These are phyloP conservation scores for Eremophila alpestris DNA, from an alignment of 2,797 vertebrate genomes.

Conservation along the genomic window DNA sequence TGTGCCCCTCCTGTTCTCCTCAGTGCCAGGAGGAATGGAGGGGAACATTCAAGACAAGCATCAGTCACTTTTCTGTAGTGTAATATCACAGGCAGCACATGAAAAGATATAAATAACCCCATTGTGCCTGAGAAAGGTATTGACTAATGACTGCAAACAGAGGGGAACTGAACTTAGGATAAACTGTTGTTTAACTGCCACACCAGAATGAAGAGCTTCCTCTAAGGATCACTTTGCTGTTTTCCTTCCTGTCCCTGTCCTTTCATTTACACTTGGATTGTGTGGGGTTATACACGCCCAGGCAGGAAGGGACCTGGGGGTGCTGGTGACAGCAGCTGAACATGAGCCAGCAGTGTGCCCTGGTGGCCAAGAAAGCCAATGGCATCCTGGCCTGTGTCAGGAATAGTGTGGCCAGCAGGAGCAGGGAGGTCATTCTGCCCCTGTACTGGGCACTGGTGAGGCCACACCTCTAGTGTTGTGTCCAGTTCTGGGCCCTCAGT, in stretches of 20 bases:
- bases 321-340: neutral
- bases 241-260: neutral
- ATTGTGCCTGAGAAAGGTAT: neutral
- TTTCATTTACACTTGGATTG: neutral
- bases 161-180: neutral
- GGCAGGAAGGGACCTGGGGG: neutral
- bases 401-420: neutral
- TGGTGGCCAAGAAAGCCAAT: neutral
- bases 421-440: neutral
- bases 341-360: neutral
- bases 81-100: neutral
- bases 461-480: neutral
- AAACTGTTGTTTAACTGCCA: neutral
- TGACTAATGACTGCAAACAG: neutral
- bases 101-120: neutral
- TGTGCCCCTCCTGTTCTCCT: neutral
- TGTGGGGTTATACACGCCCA: neutral
- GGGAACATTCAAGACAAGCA: neutral
- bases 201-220: neutral
- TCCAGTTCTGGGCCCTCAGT: neutral
- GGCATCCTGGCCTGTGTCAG: neutral
- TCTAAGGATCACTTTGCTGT: neutral
- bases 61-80: neutral
- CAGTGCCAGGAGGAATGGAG: neutral
- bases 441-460: neutral